Evolutionary conservation across 2,113 vertebrate species (phyloP).

Genomic region (Scomber scombrus): DNA sequence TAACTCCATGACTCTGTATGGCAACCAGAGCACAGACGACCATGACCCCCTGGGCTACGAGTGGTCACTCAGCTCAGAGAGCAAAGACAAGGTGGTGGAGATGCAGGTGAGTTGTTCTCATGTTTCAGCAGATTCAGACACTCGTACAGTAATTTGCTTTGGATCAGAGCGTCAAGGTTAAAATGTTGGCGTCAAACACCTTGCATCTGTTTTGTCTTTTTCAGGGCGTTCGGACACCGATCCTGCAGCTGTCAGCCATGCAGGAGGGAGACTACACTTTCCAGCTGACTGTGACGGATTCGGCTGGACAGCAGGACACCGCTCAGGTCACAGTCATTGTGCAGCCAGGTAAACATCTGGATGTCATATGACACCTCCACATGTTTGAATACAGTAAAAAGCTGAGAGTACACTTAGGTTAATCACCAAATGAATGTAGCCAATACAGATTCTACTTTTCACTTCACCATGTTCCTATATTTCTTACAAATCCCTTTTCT

Average conservation of each 20-base stretch:
- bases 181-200: not conserved
- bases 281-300: slow-evolving; percentile 96
- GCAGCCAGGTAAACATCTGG: slow-evolving; percentile 90
- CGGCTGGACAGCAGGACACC: slow-evolving; percentile 93
- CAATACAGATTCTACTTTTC: not conserved
- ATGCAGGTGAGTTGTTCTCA: slow-evolving; percentile 91
- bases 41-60: slow-evolving; percentile 94
- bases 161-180: not conserved
- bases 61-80: slow-evolving; percentile 96
- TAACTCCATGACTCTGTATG: slow-evolving; percentile 93
- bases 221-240: slow-evolving; percentile 94
- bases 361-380: not conserved
- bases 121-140: not conserved
- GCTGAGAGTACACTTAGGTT: not conserved
- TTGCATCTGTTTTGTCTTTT: not conserved
- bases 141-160: not conserved
- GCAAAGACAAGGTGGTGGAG: slow-evolving; percentile 98
- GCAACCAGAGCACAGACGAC: slow-evolving; percentile 96
- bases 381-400: not conserved
- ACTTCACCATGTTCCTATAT: too few species aligned
- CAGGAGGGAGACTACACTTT: slow-evolving; percentile 99
- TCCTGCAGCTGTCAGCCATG: slow-evolving; percentile 95
- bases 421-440: not conserved
- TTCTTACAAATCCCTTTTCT: not conserved
- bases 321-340: slow-evolving; percentile 96